Base-by-base conservation (phyloP, 2,797 vertebrate genomes). In the Cyclopterus lumpus region DNA sequence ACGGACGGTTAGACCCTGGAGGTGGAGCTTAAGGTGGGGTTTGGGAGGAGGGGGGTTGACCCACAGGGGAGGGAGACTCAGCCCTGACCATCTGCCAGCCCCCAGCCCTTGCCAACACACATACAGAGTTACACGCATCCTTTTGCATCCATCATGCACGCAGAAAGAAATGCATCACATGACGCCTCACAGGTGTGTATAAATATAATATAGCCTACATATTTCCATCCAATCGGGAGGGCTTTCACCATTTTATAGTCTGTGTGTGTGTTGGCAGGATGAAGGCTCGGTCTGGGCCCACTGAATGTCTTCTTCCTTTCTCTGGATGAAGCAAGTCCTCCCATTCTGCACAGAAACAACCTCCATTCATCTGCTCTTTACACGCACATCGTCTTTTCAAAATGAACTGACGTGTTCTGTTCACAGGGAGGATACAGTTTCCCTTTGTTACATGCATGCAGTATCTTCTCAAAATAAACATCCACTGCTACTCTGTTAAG, bases 61-160 rank as follows among this genome's bases (percentile, higher is more conserved):
- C 81, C 73, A 61, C 70, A 11, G 71, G 78, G 79, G 80, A 79
- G 73, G 77, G 18, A 87, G 57, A 76, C 74, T 87, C 73, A 53
- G 64, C 75, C 71, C 81, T 80, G 72, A 86, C 82, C 84, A 84
- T 89, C 86, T 91, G 88, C 82, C 85, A 89, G 82, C 80, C 84
- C 71, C 8, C 61, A 75, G 66, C 42, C 38, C 14, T 36, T 76
- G 82, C 85, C 80, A 86, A 54, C 72, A 63, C 66, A 73, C 46
- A 68, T 2, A 65, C 44, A 12, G 24, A 54, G n/a, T 9, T 48
- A 14, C 44, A 69, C n/a, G 1, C 51, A 20, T 18, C 28, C 26
- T 30, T 67, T 36, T 42, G 14, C 34, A 34, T 34, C 73, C 61
- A 42, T 38, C 22, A 63, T 6, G 49, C 16, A 36, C 24, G 14